These are phyloP conservation scores for Asbolus verrucosus DNA, from an alignment of 1,140 invertebrate species.

Conservation along the genomic window DNA sequence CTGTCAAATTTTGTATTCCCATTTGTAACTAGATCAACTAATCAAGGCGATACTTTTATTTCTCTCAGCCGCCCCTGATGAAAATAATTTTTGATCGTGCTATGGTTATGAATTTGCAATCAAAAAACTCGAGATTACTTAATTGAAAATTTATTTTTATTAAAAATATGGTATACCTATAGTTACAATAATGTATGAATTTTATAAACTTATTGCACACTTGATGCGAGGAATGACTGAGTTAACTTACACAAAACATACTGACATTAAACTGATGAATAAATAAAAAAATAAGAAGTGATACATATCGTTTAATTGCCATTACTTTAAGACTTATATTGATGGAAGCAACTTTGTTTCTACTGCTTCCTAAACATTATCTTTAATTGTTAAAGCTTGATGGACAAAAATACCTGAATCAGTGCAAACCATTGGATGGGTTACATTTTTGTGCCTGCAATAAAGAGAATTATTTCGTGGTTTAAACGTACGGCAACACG, in stretches of 20 bases:
- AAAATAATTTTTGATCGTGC: too few species aligned
- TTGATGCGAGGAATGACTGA: slow-evolving; percentile 29
- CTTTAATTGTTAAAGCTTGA: too few species aligned
- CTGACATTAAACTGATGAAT: slow-evolving; percentile 13
- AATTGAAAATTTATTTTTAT: slow-evolving; percentile 31
- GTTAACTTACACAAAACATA: slow-evolving; percentile 12
- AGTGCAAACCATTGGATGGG: slow-evolving; percentile 14
- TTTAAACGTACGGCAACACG: too few species aligned
- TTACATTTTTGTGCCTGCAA: slow-evolving; percentile 9
- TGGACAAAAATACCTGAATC: neutral
- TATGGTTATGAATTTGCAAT: too few species aligned
- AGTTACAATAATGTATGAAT: slow-evolving; percentile 11
- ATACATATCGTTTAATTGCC: slow-evolving; percentile 4
- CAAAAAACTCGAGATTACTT: neutral
- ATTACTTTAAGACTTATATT: neutral
- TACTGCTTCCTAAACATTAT: neutral
- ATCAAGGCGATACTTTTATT: too few species aligned
- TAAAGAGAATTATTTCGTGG: neutral
- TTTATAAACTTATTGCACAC: slow-evolving; percentile 34
- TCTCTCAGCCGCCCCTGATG: too few species aligned
- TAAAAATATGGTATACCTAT: slow-evolving; percentile 34
- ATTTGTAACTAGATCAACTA: too few species aligned
- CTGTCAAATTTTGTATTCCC: too few species aligned
- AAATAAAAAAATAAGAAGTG: slow-evolving; percentile 14
- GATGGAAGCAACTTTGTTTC: slow-evolving; percentile 6